Conservation (phyloP, 2,797 vertebrate genomes). For the Cyprinodon diabolis region DNA sequence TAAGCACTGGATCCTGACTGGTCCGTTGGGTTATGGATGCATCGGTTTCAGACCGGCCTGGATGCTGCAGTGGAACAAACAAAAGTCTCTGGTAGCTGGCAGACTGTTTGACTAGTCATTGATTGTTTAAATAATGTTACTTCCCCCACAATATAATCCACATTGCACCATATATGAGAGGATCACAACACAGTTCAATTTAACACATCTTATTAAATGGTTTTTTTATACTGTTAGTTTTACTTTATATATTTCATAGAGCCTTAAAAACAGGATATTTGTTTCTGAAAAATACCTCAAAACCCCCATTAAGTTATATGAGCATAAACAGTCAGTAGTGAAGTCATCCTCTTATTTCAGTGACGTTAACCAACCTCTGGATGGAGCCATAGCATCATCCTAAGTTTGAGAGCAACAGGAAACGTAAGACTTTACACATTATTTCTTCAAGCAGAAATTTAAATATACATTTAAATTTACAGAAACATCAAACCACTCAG, state of each 20-base stretch:
- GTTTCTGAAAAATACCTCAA: no score
- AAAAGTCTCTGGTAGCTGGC: constrained; percentile 51
- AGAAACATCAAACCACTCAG: background rate
- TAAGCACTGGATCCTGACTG: constrained; percentile 64
- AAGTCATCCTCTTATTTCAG: constrained; percentile 17
- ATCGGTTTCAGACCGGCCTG: constrained; percentile 65
- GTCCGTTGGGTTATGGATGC: constrained; percentile 58
- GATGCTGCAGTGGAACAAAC: constrained; percentile 35
- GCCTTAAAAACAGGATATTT: background rate
- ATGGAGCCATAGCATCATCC: constrained; percentile 37
- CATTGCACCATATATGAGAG: constrained; percentile 20
- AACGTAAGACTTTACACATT: background rate
- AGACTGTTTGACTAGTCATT: constrained; percentile 65
- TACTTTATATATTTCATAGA: background rate
- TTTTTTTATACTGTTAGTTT: background rate
- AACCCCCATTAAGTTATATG: background rate
- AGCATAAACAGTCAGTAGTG: background rate
- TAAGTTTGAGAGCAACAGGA: background rate
- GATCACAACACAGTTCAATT: constrained; percentile 16
- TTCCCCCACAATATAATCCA: constrained; percentile 37
- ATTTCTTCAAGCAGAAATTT: background rate
- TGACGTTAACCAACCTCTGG: constrained; percentile 31
- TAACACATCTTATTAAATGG: background rate
- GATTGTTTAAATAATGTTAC: constrained; percentile 58
- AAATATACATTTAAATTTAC: background rate